Evolutionary conservation across 2,888 invertebrate genomes (phyloP), one percentile per base, ranked within the genome.

Genomic region (Philhelius pedissequus): DNA sequence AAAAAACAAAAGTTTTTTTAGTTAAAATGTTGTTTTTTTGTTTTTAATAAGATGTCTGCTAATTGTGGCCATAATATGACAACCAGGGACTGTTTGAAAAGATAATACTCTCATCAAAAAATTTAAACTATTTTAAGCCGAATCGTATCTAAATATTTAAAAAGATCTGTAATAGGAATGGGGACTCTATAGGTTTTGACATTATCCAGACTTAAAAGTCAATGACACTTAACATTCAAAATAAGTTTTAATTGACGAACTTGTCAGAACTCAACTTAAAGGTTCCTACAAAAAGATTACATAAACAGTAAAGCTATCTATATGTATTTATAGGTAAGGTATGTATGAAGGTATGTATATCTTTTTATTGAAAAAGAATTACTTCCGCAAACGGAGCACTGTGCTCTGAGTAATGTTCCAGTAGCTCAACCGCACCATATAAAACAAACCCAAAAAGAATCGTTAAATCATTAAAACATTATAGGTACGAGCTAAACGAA

Each of bases 381-480:
- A 76, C 80, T 83, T 79, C 73, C 64, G 79, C 64, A 56, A 43
- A 66, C 56, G 54, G 50, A 74, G 43, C 68, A 58, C 45, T 35
- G 52, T 58, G 54, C 45, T 35, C 60, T 58, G 54, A 27, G 18
- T 43, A 60, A 45, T 48, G 62, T 69, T 56, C 62, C 78, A 78
- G n/a, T n/a, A n/a, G 40, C 69, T 58, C 56, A 27, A 74, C 71
- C 77, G 68, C 68, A 77, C 79, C 69, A 43, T 69, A 58, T 56
- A 74, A 79, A 83, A 69, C 83, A 69, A 83, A 83, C 62, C 69
- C 62, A 79, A 79, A 79, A 83, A 74, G 83, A 74, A 74, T 80
- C 68, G 75, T 71, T 71, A 80, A 84, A 76, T 84, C 84, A 84
- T 84, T 80, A 71, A 84, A 84, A 84, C 80, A 70, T 56, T 75